A percentile compares a stretch with the other conserved stretches of the same genome.
These are phyloP conservation scores for Kryptolebias marmoratus DNA, from an alignment of 2,113 vertebrate genomes.

Conservation along the genomic window DNA sequence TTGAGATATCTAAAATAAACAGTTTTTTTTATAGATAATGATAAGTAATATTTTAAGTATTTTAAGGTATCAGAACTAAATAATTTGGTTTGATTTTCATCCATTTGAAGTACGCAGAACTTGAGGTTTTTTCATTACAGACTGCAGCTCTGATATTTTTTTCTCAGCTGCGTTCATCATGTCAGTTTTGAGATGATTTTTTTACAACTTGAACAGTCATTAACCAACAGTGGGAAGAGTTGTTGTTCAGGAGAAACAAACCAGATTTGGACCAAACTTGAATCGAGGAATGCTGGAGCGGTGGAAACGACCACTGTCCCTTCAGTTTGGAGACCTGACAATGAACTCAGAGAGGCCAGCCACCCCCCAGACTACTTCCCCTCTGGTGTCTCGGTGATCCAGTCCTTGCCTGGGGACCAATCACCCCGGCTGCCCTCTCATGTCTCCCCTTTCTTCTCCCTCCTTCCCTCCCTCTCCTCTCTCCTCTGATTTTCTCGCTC, in stretches of 20 bases:
- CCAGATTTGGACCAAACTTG: neutral
- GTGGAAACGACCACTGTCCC: conserved; percentile 58
- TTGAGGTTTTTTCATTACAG: too few species aligned
- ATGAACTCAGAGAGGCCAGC: conserved; percentile 77
- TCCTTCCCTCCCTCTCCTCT: conserved; percentile 61
- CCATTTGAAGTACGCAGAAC: too few species aligned
- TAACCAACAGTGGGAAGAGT: conserved; percentile 14
- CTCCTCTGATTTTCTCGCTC: conserved; percentile 65
- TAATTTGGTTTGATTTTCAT: too few species aligned
- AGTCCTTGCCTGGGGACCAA: conserved; percentile 72
- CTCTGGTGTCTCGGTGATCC: conserved; percentile 70
- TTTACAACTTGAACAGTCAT: neutral
- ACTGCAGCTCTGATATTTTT: too few species aligned
- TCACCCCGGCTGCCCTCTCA: conserved; percentile 71
- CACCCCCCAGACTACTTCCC: conserved; percentile 72
- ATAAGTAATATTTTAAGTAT: too few species aligned
- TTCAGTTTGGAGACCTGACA: conserved; percentile 67
- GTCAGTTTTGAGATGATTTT: conserved; percentile 40
- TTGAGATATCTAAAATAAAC: too few species aligned
- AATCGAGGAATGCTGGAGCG: conserved; percentile 8
- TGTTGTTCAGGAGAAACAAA: neutral
- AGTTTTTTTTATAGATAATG: too few species aligned
- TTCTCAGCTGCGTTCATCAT: too few species aligned
- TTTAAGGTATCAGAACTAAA: too few species aligned
- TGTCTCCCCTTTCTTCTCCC: conserved; percentile 60